Conservation (phyloP, 2,113 vertebrate species). For the Chaenocephalus aceratus region DNA sequence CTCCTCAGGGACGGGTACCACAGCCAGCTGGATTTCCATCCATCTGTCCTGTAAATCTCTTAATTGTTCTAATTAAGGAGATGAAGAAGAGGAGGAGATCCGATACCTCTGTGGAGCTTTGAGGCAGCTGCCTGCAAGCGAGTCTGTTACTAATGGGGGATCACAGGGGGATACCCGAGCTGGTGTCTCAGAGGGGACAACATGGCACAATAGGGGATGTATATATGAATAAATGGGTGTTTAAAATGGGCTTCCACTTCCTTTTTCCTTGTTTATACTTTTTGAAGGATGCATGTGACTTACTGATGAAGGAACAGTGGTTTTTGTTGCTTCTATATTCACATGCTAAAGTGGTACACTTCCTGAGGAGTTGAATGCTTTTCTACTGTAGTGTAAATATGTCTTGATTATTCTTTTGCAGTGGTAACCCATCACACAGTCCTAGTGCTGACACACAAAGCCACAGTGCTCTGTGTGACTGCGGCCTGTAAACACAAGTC, state of each 20-base stretch:
- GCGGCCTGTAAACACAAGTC: conserved; percentile 63
- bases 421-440: conserved; percentile 49
- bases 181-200: conserved; percentile 37
- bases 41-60: conserved; percentile 83
- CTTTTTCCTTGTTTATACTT: conserved; percentile 30
- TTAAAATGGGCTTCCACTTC: conserved; percentile 30
- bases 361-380: conserved; percentile 50
- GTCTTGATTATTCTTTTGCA: conserved; percentile 51
- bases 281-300: background rate
- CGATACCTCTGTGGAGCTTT: conserved; percentile 68
- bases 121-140: conserved; percentile 72
- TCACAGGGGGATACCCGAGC: conserved; percentile 50
- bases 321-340: conserved; percentile 28
- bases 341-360: conserved; percentile 32
- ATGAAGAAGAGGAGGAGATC: conserved; percentile 69
- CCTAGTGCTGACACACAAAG: conserved; percentile 52
- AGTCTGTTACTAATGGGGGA: conserved; percentile 58
- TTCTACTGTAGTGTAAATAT: conserved; percentile 57
- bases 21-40: conserved; percentile 78
- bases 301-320: conserved; percentile 11
- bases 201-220: conserved; percentile 28
- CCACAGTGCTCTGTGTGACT: conserved; percentile 39
- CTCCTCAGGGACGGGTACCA: conserved; percentile 57
- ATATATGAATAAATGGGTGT: conserved; percentile 5
- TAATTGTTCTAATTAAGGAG: conserved; percentile 81